Evolutionary conservation across 2,797 vertebrate species (phyloP), one percentile per base, ranked within the genome.

Genomic region (Pempheris klunzingeri): DNA sequence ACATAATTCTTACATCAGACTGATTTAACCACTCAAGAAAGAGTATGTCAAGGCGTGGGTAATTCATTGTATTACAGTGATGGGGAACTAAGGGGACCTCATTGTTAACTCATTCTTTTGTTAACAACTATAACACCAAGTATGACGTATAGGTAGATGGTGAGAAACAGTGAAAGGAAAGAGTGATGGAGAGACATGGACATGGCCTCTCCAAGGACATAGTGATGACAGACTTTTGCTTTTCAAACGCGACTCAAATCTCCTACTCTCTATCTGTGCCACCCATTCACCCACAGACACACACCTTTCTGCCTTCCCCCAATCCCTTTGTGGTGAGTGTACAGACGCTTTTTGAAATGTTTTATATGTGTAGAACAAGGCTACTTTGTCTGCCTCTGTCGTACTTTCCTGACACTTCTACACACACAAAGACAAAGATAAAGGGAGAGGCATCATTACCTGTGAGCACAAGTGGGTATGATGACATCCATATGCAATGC

Each of bases 401-500:
- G 11, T 54, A 64, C 67, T 80, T 74, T 61, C 36, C 63, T 46
- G 71, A 77, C 74, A 68, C 62, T 64, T n/a, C 36, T 10, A n/a
- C 26, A 9, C 71, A 67, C 47, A 47, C 78, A 71, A 20, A 80
- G 54, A 55, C 30, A 62, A 20, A 85, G 77, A 84, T 74, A 50
- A 86, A 84, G 78, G 58, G 5, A 59, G 71, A 61, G 24, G 70
- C 74, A 76, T 86, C 86, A 84, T 87, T 85, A 85, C 89, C 78
- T 87, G 82, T 7, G 71, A 78, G 81, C 59, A 32, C 62, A 24
- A 74, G 55, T 17, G 30, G 18, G 55, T 59, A 81, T 89, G 82
- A 89, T 84, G 87, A 89, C 84, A 88, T 84, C 77, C 64, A 44
- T 55, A 78, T 81, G 84, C 62, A 89, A 91, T 9, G 46, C 8